A percentile compares a stretch with the other conserved stretches of the same genome.
phyloP scores from a whole-genome alignment of 2,888 invertebrate species.

The Leucophenga montana region DNA sequence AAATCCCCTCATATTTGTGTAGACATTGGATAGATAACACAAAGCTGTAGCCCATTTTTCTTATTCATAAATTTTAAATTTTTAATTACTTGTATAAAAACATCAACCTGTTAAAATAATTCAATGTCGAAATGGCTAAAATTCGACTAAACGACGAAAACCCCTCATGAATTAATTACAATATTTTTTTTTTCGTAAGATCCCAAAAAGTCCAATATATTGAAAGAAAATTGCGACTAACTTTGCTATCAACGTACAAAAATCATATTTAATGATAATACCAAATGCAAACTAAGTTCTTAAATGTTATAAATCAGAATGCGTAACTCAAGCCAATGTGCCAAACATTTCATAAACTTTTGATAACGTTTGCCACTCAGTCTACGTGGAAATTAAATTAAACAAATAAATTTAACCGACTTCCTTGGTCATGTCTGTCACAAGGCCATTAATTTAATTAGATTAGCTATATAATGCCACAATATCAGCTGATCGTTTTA shows the following conservation, averaged over 20 bases:
- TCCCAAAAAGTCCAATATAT: too few relatives aligned
- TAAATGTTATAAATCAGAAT: background rate
- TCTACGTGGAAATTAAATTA: slow-evolving; percentile 25
- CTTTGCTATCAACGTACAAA: background rate
- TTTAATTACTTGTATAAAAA: too few relatives aligned
- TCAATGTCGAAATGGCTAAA: too few relatives aligned
- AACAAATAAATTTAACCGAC: slow-evolving; percentile 35
- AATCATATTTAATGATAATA: background rate
- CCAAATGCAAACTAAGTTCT: background rate
- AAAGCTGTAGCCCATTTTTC: too few relatives aligned
- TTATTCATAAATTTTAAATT: too few relatives aligned
- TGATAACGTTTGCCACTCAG: too few relatives aligned
- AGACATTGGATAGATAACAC: too few relatives aligned
- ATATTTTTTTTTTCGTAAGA: too few relatives aligned
- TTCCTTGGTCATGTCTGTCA: slow-evolving; percentile 47
- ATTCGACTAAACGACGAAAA: too few relatives aligned
- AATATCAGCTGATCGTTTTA: slow-evolving; percentile 57
- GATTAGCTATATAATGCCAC: slow-evolving; percentile 52
- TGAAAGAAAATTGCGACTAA: background rate
- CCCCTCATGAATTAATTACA: too few relatives aligned
- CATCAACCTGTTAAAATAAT: too few relatives aligned
- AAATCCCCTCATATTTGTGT: too few relatives aligned
- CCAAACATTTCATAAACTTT: background rate
- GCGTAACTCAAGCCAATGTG: background rate
- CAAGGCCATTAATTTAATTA: slow-evolving; percentile 60